Evolutionary conservation across 2,113 vertebrate genomes (phyloP), one percentile per base, ranked within the genome.

Genomic region (Galbula dea): DNA sequence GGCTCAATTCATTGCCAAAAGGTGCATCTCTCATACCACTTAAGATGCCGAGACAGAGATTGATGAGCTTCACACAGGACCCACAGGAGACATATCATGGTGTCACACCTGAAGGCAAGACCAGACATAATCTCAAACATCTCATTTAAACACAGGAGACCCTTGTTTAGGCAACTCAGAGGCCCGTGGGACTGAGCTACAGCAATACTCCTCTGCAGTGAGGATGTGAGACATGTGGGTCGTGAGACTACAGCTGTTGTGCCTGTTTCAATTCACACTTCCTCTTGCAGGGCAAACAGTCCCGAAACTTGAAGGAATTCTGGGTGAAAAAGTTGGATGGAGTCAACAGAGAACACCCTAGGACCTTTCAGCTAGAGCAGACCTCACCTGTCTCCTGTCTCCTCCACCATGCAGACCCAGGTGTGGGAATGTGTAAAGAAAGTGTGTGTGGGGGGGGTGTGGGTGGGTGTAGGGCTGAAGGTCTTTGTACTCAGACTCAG

Each of bases 1-100:
- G 15, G 24, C 13, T 76, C 29, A 9, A 3, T 27, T 39, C 14
- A 34, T 32, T 43, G 62, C 45, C 12, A 55, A 10, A 65, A 68
- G 0, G 5, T 5, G 16, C 18, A 32, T 65, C 21, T 66, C 21
- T 26, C 21, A 0, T 12, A 29, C 20, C 15, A 52, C 1, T 0
- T 26, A 45, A 86, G 59, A 41, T 66, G 63, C 19, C 24, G 45
- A 68, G 49, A 77, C 0, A 2, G 58, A 61, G 39, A 15, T 36
- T 45, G 59, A 22, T 29, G 24, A 14, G 22, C 30, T 46, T 2
- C 27, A 58, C 41, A 48, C 20, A 12, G 37, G 22, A 10, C 22
- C 91, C 26, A 45, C 41, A 69, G 51, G 41, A 83, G 41, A 43
- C 11, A 3, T 26, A 30, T 15, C 19, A 54, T 4, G 16, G 21